Evolutionary conservation across 1,140 invertebrate genomes (phyloP).

Genomic region (Acromyrmex echinatior): DNA sequence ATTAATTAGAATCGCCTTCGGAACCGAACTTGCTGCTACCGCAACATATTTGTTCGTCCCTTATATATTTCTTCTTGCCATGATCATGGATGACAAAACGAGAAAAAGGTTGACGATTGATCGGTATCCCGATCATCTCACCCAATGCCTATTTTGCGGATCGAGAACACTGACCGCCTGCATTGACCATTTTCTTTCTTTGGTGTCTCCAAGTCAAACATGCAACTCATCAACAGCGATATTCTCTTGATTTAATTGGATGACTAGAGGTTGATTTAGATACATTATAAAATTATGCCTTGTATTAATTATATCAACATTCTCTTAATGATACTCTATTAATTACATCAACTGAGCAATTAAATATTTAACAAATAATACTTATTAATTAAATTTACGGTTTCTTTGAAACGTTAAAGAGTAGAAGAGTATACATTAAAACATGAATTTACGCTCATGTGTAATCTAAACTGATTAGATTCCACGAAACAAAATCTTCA

Average conservation of each 20-base stretch:
- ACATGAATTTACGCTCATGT: not conserved
- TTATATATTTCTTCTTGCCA: constrained; percentile 54
- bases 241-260: constrained; percentile 20
- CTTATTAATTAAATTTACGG: not conserved
- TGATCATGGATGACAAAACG: constrained; percentile 8
- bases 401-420: not conserved
- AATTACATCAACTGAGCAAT: not conserved
- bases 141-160: constrained; percentile 67
- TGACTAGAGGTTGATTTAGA: not conserved
- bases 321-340: not conserved
- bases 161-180: constrained; percentile 28
- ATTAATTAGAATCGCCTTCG: constrained; percentile 73
- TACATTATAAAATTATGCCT: not conserved
- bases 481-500: not conserved
- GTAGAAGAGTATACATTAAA: not conserved
- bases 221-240: constrained; percentile 45
- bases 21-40: constrained; percentile 33
- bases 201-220: constrained; percentile 20
- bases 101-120: constrained; percentile 62
- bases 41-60: constrained; percentile 25
- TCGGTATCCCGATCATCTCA: constrained; percentile 71
- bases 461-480: not conserved
- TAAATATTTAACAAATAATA: constrained; percentile 1
- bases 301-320: not conserved
- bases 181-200: constrained; percentile 68